These are phyloP conservation scores for Bibio marci DNA, from an alignment of 2,888 invertebrate species.

Conservation along the genomic window DNA sequence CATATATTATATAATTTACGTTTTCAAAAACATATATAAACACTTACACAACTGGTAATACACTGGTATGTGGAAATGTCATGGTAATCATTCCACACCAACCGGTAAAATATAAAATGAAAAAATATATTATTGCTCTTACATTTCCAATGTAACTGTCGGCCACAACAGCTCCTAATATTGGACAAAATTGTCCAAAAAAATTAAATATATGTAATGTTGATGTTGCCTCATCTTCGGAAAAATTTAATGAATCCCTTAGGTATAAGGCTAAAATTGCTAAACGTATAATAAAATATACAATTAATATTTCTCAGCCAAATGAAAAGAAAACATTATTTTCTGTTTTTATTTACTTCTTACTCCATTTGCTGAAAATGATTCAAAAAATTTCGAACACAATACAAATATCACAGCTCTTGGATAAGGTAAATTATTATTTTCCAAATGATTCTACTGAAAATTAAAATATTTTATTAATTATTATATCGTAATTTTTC, in stretches of 20 bases:
- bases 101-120: constrained; percentile 36
- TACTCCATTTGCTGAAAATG: constrained; percentile 29
- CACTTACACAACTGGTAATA: constrained; percentile 18
- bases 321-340: not conserved
- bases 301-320: constrained; percentile 9
- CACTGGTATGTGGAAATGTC: constrained; percentile 24
- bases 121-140: constrained; percentile 39
- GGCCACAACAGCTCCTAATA: constrained; percentile 46
- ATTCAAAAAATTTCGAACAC: constrained; percentile 26
- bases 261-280: constrained; percentile 46
- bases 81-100: constrained; percentile 34
- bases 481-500: not conserved
- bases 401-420: constrained; percentile 24
- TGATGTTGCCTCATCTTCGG: constrained; percentile 34
- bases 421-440: constrained; percentile 16
- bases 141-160: constrained; percentile 42
- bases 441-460: too few species aligned
- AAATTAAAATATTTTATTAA: not conserved
- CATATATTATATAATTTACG: too few species aligned
- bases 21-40: too few species aligned
- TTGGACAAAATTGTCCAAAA: constrained; percentile 43
- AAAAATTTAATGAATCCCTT: constrained; percentile 34
- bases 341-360: constrained; percentile 21
- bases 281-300: constrained; percentile 17
- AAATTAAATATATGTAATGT: constrained; percentile 43